Evolutionary conservation across 2,113 vertebrate species (phyloP).

Genomic region (Scortum barcoo): DNA sequence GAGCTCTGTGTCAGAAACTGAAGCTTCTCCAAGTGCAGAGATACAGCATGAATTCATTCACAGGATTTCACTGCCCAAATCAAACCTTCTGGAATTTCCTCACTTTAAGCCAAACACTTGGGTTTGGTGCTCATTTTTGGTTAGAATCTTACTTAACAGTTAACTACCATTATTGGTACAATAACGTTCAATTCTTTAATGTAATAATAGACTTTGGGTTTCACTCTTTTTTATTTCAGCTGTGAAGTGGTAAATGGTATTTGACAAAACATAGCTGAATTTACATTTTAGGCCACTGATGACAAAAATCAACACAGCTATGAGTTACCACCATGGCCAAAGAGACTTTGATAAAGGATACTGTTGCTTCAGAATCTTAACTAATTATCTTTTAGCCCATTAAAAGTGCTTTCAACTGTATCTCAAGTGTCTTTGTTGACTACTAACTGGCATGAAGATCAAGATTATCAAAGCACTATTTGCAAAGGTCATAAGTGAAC

Average conservation of each 20-base stretch:
- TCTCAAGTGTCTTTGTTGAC: not conserved
- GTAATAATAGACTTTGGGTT: not conserved
- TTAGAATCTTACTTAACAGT: not conserved
- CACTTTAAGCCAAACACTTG: not conserved
- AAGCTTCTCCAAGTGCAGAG: conserved; percentile 45
- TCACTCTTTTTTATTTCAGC: not conserved
- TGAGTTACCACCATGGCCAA: not conserved
- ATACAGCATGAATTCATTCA: conserved; percentile 26
- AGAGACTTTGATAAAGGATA: not conserved
- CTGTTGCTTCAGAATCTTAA: too few species aligned
- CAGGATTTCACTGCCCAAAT: not conserved
- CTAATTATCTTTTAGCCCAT: too few species aligned
- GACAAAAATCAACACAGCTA: not conserved
- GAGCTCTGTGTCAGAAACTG: conserved; percentile 35
- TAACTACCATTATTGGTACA: not conserved
- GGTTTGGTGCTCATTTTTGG: not conserved
- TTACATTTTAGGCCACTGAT: not conserved
- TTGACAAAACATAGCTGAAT: not conserved
- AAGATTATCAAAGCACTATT: not conserved
- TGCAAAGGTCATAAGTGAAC: not conserved
- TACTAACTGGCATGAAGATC: not conserved
- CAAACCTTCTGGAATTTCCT: conserved; percentile 6
- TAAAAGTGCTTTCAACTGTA: too few species aligned
- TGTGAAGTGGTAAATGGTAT: too few species aligned
- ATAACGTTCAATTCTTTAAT: not conserved